Evolutionary conservation across 2,888 invertebrate species (phyloP).

Genomic region (Sminthurinus aureus): DNA sequence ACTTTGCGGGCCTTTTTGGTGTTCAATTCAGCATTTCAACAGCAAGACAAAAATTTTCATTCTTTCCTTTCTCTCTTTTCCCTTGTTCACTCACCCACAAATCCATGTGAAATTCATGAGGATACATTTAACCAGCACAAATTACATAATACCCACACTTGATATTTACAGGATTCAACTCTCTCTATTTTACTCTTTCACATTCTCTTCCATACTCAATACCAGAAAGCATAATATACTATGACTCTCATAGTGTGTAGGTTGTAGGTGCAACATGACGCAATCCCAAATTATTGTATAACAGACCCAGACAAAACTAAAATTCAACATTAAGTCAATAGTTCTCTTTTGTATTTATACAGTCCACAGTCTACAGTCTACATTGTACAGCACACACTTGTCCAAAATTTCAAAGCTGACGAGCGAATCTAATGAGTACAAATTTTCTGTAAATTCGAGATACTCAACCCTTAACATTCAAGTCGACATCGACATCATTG

Average conservation of each 20-base stretch:
- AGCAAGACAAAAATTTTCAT: background rate
- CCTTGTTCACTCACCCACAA: conserved; percentile 15
- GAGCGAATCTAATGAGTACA: background rate
- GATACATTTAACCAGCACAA: background rate
- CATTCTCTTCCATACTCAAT: background rate
- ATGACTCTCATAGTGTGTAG: too few species aligned
- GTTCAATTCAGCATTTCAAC: conserved; percentile 4
- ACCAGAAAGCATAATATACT: too few species aligned
- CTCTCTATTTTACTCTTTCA: background rate
- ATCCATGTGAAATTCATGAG: conserved; percentile 4
- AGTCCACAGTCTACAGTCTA: too few species aligned
- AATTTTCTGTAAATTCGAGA: background rate
- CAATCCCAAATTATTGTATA: background rate
- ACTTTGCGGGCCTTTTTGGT: conserved; percentile 15
- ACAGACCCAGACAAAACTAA: background rate
- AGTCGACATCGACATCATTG: too few species aligned
- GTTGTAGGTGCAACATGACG: too few species aligned
- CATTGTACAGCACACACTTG: background rate
- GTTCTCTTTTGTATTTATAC: background rate
- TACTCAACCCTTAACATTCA: background rate
- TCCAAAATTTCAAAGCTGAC: background rate
- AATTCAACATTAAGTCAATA: background rate
- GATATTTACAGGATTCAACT: background rate
- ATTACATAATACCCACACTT: background rate
- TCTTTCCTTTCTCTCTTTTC: background rate